These are phyloP conservation scores for Macropus fuliginosus DNA, from an alignment of 2,797 vertebrate genomes.

Conservation along the genomic window DNA sequence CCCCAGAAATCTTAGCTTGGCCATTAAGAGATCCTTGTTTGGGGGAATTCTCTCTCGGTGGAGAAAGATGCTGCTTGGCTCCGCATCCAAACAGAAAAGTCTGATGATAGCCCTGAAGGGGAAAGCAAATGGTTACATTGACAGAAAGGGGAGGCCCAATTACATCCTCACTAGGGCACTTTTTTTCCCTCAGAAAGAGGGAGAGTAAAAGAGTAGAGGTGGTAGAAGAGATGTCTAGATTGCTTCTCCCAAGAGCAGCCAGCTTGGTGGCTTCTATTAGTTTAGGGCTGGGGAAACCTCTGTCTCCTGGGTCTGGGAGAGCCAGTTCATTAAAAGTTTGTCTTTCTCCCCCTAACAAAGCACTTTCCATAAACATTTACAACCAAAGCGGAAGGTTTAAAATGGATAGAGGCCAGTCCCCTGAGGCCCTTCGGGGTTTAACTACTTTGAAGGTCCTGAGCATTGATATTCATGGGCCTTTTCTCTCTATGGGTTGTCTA, in stretches of 20 bases:
- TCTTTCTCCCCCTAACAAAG: slow-evolving; percentile 18
- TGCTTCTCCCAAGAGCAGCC: not conserved
- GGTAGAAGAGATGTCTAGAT: not conserved
- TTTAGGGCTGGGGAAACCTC: not conserved
- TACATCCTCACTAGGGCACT: not conserved
- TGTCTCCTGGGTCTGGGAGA: not conserved
- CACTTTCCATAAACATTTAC: not conserved
- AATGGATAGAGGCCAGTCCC: not conserved
- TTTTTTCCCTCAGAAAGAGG: not conserved
- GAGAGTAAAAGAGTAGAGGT: not conserved
- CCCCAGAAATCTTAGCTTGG: not conserved
- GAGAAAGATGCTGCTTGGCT: not conserved
- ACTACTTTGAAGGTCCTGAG: not conserved
- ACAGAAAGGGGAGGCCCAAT: not conserved
- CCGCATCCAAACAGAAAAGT: not conserved
- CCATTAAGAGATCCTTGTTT: not conserved
- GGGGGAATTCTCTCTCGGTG: not conserved
- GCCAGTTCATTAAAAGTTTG: not conserved
- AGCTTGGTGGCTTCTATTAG: not conserved
- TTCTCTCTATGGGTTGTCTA: not conserved
- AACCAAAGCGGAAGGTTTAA: slow-evolving; percentile 10
- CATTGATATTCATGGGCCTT: not conserved
- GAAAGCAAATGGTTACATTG: not conserved
- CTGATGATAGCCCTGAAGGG: not conserved
- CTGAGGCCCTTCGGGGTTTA: not conserved